Evolutionary conservation across 2,888 invertebrate genomes (phyloP).

Genomic region (Trichogramma dendrolimi): DNA sequence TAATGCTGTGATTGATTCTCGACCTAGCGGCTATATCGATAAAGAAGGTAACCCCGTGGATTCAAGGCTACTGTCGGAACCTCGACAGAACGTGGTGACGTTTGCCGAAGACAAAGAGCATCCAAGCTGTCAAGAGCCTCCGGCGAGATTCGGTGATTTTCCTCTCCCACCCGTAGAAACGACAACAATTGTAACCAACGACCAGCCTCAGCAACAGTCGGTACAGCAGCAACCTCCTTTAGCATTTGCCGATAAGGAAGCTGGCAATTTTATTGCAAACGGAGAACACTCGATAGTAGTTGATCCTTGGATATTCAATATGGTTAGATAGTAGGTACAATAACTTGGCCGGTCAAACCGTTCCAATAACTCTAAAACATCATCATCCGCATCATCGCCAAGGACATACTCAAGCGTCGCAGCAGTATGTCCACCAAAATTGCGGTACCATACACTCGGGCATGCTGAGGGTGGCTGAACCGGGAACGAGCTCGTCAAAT

Average conservation of each 20-base stretch:
- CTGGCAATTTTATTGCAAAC: conserved; percentile 2
- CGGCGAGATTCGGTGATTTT: conserved; percentile 40
- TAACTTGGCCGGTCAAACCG: conserved; percentile 48
- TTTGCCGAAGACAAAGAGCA: conserved; percentile 48
- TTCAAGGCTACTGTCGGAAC: conserved; percentile 47
- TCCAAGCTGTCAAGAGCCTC: conserved; percentile 39
- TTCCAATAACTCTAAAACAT: conserved; percentile 49
- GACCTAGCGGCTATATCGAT: conserved; percentile 48
- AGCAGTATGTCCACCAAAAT: conserved; percentile 47
- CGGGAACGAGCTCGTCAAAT: conserved; percentile 47
- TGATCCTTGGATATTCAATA: conserved; percentile 44
- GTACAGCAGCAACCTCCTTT: conserved; percentile 24
- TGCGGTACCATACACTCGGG: conserved; percentile 50
- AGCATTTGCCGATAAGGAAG: conserved; percentile 40
- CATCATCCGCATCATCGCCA: conserved; percentile 38
- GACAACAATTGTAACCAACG: neutral
- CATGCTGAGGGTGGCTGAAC: conserved; percentile 47
- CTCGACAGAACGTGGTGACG: conserved; percentile 48
- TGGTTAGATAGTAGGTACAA: conserved; percentile 45
- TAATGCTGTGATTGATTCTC: conserved; percentile 44
- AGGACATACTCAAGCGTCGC: conserved; percentile 18
- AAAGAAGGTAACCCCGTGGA: conserved; percentile 49
- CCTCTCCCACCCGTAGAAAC: conserved; percentile 17
- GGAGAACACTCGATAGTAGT: conserved; percentile 20
- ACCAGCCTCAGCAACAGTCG: conserved; percentile 13